phyloP scores from a whole-genome alignment of 2,113 vertebrate genomes.

The Strix aluco region DNA sequence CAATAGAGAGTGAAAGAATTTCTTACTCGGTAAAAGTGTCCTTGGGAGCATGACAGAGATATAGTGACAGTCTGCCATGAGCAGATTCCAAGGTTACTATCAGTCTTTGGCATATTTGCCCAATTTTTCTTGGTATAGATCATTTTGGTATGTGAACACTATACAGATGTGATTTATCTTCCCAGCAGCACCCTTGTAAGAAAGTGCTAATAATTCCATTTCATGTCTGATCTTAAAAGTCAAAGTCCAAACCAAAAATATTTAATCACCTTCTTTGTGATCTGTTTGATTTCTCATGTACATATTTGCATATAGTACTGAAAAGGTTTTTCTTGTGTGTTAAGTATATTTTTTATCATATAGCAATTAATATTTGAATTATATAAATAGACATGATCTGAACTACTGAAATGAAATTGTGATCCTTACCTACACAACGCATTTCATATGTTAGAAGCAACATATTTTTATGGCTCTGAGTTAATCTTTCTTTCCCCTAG shows the following conservation, averaged over 20 bases:
- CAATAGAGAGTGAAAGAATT: not conserved
- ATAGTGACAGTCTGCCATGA: not conserved
- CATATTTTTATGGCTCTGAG: not conserved
- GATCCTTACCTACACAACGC: not conserved
- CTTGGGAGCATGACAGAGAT: not conserved
- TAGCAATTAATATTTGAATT: not conserved
- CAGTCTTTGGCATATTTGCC: not conserved
- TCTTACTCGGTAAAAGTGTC: not conserved
- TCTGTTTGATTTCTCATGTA: not conserved
- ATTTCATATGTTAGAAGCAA: not conserved
- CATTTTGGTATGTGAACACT: not conserved
- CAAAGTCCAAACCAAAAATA: not conserved
- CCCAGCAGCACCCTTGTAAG: not conserved
- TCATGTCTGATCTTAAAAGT: not conserved
- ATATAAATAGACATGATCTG: not conserved
- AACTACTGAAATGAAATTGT: not conserved
- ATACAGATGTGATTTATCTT: not conserved
- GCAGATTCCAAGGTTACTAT: not conserved
- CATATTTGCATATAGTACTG: not conserved
- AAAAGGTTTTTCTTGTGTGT: not conserved
- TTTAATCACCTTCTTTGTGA: not conserved
- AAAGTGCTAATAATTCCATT: not conserved
- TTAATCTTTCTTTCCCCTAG: fast-evolving
- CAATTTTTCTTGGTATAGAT: not conserved
- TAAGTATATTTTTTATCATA: not conserved